Evolutionary conservation across 2,797 vertebrate species (phyloP).

Genomic region (Loris lydekkerianus): DNA sequence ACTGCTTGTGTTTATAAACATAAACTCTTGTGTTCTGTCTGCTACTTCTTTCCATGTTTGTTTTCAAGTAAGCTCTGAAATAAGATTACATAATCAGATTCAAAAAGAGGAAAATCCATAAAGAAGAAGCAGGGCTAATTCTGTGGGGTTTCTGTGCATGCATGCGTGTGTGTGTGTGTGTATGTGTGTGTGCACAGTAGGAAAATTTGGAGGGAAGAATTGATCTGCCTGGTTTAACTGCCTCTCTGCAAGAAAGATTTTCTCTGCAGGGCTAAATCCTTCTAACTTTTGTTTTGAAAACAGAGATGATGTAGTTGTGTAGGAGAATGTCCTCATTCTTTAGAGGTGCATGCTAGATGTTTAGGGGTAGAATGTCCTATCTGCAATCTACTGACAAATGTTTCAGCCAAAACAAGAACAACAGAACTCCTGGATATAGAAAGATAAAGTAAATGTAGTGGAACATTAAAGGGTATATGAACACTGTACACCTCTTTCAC

Average conservation of each 20-base stretch:
- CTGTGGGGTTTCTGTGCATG: not conserved
- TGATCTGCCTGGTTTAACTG: not conserved
- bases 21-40: not conserved
- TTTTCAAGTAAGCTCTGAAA: not conserved
- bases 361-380: not conserved
- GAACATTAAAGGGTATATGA: not conserved
- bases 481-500: not conserved
- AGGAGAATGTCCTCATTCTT: not conserved
- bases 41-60: not conserved
- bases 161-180: not conserved
- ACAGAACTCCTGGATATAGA: not conserved
- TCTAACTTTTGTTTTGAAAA: not conserved
- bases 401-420: not conserved
- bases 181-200: too few species aligned
- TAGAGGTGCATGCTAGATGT: not conserved
- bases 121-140: not conserved
- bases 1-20: not conserved
- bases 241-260: not conserved
- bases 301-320: not conserved
- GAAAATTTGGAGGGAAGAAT: not conserved
- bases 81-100: not conserved
- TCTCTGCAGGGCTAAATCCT: not conserved
- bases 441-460: not conserved
- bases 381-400: not conserved
- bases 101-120: not conserved